Conservation (phyloP, 53 echinoderm and acorn worm genomes). For the Zoroaster sp. region DNA sequence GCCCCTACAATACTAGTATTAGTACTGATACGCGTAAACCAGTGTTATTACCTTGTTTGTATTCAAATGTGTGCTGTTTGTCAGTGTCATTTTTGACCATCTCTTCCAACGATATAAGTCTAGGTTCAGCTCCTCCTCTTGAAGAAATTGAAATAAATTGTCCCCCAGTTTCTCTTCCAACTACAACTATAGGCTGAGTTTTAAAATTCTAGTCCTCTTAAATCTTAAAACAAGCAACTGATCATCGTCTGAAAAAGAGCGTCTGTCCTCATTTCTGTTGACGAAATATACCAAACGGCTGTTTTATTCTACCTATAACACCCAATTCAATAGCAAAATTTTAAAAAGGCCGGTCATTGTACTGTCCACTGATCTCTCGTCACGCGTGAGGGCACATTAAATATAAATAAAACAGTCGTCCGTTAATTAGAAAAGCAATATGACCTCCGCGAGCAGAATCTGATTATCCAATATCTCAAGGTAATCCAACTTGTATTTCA, state of each 20-base stretch:
- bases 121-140: neutral
- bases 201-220: no score
- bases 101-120: conserved; percentile 85
- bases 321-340: no score
- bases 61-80: conserved; percentile 10
- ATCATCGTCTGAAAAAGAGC: neutral
- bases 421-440: neutral
- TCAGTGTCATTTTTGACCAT: conserved; percentile 60
- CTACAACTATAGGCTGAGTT: no score
- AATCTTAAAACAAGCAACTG: no score
- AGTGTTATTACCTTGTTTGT: neutral
- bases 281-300: conserved; percentile 21
- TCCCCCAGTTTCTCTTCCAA: neutral
- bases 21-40: no score
- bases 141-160: neutral
- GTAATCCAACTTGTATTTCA: no score
- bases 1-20: no score
- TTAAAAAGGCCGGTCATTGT: neutral
- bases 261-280: neutral
- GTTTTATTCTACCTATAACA: no score
- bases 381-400: neutral
- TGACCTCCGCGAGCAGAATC: neutral
- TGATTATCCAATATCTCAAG: neutral
- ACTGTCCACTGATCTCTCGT: no score
- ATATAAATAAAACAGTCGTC: conserved; percentile 1